Percentiles rank a stretch among this genome's conserved stretches.
phyloP scores from a whole-genome alignment of 1,140 invertebrate species.

The Drosophila paulistorum region DNA sequence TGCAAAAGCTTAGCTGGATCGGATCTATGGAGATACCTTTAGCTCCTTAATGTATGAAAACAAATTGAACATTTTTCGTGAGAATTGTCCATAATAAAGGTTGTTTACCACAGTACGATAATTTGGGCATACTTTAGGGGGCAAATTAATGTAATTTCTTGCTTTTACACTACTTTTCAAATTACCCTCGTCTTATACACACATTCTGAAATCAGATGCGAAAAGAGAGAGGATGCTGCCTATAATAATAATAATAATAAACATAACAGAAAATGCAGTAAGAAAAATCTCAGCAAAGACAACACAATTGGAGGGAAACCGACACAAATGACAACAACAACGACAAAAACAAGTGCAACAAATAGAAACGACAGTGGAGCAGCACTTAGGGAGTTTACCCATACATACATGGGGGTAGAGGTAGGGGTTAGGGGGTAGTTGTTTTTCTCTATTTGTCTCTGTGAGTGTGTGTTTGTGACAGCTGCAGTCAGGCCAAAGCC shows the following conservation, averaged over 20 bases:
- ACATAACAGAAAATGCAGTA: background rate
- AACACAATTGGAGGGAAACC: constrained; percentile 1
- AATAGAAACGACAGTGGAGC: constrained; percentile 6
- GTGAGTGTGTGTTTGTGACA: background rate
- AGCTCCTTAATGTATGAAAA: too few species aligned
- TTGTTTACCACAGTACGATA: too few species aligned
- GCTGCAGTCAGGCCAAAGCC: constrained; percentile 4
- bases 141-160: too few species aligned
- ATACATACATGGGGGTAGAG: background rate
- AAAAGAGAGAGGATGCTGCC: background rate
- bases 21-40: too few species aligned
- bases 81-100: too few species aligned
- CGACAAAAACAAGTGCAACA: constrained; percentile 11
- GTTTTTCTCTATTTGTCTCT: background rate
- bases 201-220: constrained; percentile 18
- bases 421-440: background rate
- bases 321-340: background rate
- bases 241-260: constrained; percentile 6
- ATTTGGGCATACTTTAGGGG: too few species aligned
- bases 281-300: constrained; percentile 10
- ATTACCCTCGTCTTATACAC: constrained; percentile 4
- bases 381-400: background rate
- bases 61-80: too few species aligned
- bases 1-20: too few species aligned
- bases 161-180: background rate